phyloP scores from a whole-genome alignment of 2,797 vertebrate species.

The Cyclopterus lumpus region DNA sequence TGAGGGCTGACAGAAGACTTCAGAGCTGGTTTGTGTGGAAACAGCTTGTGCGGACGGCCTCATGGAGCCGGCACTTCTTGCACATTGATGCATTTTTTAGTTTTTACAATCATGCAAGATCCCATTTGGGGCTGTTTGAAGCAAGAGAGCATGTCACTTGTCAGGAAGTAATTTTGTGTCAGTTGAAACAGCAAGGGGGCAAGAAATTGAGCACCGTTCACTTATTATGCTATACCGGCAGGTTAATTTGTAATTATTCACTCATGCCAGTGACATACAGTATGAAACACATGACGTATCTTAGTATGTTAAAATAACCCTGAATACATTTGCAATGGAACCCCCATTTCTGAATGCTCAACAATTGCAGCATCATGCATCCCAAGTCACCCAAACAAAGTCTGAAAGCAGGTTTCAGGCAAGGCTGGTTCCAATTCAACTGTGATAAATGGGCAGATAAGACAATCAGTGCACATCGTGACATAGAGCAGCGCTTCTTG shows the following conservation, averaged over 20 bases:
- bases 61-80: conserved; percentile 42
- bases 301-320: conserved; percentile 61
- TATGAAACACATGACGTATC: conserved; percentile 46
- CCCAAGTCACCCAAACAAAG: conserved; percentile 89
- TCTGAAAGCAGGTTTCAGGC: conserved; percentile 93
- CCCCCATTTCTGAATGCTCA: conserved; percentile 77
- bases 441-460: conserved; percentile 99
- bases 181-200: conserved; percentile 24
- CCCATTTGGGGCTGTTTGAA: conserved; percentile 49
- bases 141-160: conserved; percentile 28
- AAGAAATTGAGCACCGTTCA: conserved; percentile 18
- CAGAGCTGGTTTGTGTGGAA: conserved; percentile 78
- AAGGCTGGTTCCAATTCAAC: conserved; percentile 97
- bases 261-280: conserved; percentile 51
- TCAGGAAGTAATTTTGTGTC: conserved; percentile 40
- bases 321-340: conserved; percentile 76
- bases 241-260: conserved; percentile 60
- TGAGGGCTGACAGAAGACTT: conserved; percentile 85
- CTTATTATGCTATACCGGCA: conserved; percentile 19
- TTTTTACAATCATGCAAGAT: conserved; percentile 52
- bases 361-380: conserved; percentile 83
- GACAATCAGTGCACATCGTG: conserved; percentile 95
- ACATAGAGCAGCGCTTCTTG: conserved; percentile 86
- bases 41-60: conserved; percentile 71
- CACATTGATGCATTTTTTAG: conserved; percentile 64